Percentiles rank a stretch among this genome's conserved stretches.
phyloP scores from a whole-genome alignment of 1,140 invertebrate genomes.

The Drosophila gunungcola region DNA sequence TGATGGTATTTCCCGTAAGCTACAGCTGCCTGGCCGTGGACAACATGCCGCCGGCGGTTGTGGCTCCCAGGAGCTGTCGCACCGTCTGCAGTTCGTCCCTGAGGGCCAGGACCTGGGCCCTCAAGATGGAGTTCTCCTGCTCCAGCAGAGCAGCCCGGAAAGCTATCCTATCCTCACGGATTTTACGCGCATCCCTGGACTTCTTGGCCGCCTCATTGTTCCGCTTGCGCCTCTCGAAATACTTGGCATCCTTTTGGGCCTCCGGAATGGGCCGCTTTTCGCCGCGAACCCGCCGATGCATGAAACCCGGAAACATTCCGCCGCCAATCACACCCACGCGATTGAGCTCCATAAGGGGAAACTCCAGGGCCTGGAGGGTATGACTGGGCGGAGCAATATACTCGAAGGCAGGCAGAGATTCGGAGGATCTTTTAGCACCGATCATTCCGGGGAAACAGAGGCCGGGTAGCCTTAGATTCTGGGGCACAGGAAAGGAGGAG shows the following conservation, averaged over 20 bases:
- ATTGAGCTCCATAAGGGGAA: constrained; percentile 77
- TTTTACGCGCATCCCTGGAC: constrained; percentile 93
- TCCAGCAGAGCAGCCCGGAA: constrained; percentile 92
- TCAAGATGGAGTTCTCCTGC: constrained; percentile 93
- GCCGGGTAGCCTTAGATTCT: constrained; percentile 56
- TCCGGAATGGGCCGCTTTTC: constrained; percentile 95
- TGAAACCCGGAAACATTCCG: constrained; percentile 75
- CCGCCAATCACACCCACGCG: constrained; percentile 47
- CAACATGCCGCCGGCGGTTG: constrained; percentile 59
- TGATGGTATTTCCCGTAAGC: not conserved
- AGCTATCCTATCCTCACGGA: constrained; percentile 93
- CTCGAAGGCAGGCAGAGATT: constrained; percentile 70
- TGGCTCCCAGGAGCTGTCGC: constrained; percentile 86
- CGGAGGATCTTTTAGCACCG: constrained; percentile 32
- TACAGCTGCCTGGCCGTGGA: constrained; percentile 61
- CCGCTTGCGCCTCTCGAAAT: constrained; percentile 93
- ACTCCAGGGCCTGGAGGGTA: constrained; percentile 56
- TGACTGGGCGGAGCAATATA: constrained; percentile 72
- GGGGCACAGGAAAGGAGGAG: constrained; percentile 20
- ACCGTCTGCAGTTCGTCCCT: constrained; percentile 92
- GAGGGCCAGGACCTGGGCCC: constrained; percentile 91
- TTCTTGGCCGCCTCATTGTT: constrained; percentile 97
- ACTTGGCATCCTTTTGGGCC: constrained; percentile 94
- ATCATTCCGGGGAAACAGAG: constrained; percentile 49
- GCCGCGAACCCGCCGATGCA: constrained; percentile 88